phyloP scores from a whole-genome alignment of 37 sponge, comb jelly and placozoan genomes.

The Lycopodina hypogea region DNA sequence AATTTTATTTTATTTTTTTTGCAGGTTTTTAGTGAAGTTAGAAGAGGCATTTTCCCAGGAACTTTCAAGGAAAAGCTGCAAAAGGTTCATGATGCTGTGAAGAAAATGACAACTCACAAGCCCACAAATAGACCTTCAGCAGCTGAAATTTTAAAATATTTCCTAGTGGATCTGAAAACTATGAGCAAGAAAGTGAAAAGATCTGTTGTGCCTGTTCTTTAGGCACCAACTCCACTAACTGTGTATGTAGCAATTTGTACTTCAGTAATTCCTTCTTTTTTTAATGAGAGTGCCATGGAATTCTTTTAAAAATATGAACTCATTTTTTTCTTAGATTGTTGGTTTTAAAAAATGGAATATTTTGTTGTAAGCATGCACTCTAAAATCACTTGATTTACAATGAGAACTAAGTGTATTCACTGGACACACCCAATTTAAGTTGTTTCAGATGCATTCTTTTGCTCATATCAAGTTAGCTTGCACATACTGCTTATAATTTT shows the following conservation, averaged over 20 bases:
- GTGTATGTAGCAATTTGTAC: neutral
- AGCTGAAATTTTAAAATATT: neutral
- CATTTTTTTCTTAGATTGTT: neutral
- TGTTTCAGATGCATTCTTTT: neutral
- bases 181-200: neutral
- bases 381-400: too few relatives aligned
- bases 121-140: conserved; percentile 34
- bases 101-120: neutral
- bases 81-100: conserved; percentile 4
- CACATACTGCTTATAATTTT: too few relatives aligned
- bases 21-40: conserved; percentile 14
- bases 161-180: neutral
- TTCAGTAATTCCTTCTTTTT: neutral
- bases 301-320: neutral
- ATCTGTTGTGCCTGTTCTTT: neutral
- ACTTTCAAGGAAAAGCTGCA: neutral
- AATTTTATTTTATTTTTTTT: too few relatives aligned
- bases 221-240: neutral
- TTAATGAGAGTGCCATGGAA: neutral
- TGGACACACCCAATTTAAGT: neutral
- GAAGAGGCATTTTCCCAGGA: conserved; percentile 3
- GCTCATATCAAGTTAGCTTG: too few relatives aligned
- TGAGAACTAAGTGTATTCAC: too few relatives aligned
- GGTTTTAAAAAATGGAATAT: neutral
- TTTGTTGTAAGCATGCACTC: too few relatives aligned